phyloP scores from a whole-genome alignment of 2,888 invertebrate genomes.

The Dilophus febrilis region DNA sequence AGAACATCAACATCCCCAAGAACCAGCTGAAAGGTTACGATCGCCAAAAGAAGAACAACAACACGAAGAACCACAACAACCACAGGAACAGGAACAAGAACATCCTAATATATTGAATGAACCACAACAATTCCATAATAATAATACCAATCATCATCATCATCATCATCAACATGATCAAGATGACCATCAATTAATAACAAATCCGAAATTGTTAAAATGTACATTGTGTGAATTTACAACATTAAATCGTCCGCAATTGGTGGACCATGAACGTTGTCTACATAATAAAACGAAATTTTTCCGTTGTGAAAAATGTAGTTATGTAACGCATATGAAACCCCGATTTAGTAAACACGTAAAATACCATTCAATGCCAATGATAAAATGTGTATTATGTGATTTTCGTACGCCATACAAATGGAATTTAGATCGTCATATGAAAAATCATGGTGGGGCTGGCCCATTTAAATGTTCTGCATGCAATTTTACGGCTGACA shows the following conservation, averaged over 20 bases:
- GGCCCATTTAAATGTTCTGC: conserved; percentile 74
- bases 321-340: conserved; percentile 79
- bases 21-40: no score
- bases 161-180: no score
- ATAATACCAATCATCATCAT: conserved; percentile 26
- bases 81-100: no score
- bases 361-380: conserved; percentile 85
- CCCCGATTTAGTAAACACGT: conserved; percentile 83
- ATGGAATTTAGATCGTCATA: conserved; percentile 87
- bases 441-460: conserved; percentile 75
- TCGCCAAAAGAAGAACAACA: conserved; percentile 13
- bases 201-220: conserved; percentile 20
- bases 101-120: conserved; percentile 19
- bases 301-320: conserved; percentile 79
- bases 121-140: conserved; percentile 14
- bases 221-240: conserved; percentile 55
- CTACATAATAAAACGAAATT: conserved; percentile 61
- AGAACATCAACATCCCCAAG: no score
- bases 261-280: conserved; percentile 52
- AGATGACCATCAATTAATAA: conserved; percentile 18
- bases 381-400: conserved; percentile 86
- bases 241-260: conserved; percentile 43
- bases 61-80: conserved; percentile 17
- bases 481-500: conserved; percentile 82
- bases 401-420: conserved; percentile 84